Evolutionary conservation across 1,140 invertebrate genomes (phyloP).

Genomic region (Parapsyche elsis): DNA sequence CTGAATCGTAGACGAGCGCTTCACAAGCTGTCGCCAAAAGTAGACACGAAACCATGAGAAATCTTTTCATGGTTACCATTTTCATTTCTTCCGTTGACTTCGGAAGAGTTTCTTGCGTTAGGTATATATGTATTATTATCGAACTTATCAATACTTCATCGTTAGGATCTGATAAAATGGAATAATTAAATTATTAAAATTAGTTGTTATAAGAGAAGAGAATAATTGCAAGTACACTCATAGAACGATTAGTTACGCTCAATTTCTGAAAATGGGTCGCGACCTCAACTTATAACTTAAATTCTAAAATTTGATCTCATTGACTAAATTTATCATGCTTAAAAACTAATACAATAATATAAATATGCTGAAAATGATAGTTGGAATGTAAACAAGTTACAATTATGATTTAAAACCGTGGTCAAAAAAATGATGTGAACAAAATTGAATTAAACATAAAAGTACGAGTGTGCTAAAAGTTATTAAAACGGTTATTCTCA

Average conservation of each 20-base stretch:
- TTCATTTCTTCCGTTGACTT: neutral
- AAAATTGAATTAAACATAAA: too few species aligned
- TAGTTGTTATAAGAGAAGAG: too few species aligned
- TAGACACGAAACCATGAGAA: neutral
- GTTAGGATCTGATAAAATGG: neutral
- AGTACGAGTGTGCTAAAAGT: too few species aligned
- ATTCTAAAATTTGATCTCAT: too few species aligned
- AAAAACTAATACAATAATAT: too few species aligned
- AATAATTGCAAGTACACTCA: neutral
- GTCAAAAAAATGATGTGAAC: too few species aligned
- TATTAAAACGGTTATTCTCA: too few species aligned
- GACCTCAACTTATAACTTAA: neutral
- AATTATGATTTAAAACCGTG: too few species aligned
- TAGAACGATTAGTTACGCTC: slow-evolving; percentile 21
- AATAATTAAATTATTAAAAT: neutral
- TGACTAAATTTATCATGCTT: too few species aligned
- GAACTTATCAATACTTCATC: neutral
- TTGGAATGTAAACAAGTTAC: too few species aligned
- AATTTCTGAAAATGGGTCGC: slow-evolving; percentile 31
- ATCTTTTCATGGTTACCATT: neutral
- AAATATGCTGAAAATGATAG: too few species aligned
- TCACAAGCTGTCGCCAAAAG: neutral
- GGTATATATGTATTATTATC: neutral
- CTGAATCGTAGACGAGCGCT: slow-evolving; percentile 28
- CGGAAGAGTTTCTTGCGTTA: neutral